Evolutionary conservation across 2,113 vertebrate species (phyloP).

Genomic region (Xiphophorus maculatus): DNA sequence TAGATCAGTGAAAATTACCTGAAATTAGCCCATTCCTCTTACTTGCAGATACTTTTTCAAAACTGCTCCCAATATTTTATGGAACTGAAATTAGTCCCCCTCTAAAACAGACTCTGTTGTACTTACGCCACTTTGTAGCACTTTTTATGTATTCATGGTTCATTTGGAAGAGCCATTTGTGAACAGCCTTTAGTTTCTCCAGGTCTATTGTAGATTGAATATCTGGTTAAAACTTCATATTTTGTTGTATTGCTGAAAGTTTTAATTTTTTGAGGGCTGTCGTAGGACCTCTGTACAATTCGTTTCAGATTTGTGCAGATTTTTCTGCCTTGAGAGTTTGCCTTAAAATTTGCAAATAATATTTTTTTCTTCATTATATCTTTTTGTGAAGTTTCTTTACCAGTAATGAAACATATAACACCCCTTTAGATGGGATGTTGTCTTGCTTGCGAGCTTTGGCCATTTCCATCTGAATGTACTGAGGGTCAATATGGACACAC

Average conservation of each 20-base stretch:
- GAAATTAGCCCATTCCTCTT: neutral
- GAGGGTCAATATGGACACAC: no score
- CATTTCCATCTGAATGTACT: no score
- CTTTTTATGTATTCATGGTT: neutral
- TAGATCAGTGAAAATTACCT: neutral
- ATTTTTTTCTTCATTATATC: no score
- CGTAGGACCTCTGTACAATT: neutral
- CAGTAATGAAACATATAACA: no score
- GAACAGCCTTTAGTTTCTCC: neutral
- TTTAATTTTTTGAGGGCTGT: no score
- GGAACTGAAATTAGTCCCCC: no score
- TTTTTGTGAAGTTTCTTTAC: no score
- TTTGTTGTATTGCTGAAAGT: neutral
- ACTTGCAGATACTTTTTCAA: neutral
- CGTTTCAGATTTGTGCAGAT: neutral
- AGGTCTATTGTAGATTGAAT: neutral
- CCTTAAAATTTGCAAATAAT: no score
- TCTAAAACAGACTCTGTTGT: neutral
- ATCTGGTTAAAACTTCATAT: neutral
- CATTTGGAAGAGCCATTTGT: neutral
- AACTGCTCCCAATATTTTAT: neutral
- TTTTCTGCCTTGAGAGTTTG: neutral
- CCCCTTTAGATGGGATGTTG: no score
- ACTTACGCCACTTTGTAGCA: no score
- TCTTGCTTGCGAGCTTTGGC: no score